phyloP scores from a whole-genome alignment of 2,888 invertebrate genomes.

The Lithophane ornitopus region DNA sequence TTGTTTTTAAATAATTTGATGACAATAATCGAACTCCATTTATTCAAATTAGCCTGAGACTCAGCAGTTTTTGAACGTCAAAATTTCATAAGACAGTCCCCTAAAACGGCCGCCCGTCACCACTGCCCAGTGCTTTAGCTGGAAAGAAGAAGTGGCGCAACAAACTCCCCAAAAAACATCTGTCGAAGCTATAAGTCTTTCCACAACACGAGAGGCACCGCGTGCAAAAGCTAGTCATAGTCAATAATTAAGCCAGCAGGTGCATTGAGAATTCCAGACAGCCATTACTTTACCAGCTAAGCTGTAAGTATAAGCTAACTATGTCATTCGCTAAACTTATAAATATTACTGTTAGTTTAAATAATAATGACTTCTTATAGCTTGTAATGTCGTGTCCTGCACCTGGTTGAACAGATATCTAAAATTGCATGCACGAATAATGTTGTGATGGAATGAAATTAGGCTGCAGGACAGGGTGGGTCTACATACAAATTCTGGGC shows the following conservation, averaged over 20 bases:
- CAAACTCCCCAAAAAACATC: not conserved
- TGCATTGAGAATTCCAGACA: conserved; percentile 34
- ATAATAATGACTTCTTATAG: conserved; percentile 38
- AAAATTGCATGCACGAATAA: not conserved
- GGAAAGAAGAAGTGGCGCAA: not conserved
- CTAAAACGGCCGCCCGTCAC: not conserved
- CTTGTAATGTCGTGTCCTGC: conserved; percentile 1
- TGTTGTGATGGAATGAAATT: not conserved
- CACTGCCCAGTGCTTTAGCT: not conserved
- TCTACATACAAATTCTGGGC: too few relatives aligned
- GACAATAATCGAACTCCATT: not conserved
- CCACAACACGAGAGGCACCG: not conserved
- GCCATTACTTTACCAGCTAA: conserved; percentile 24
- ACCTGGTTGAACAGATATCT: conserved; percentile 8
- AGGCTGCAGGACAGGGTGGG: too few relatives aligned
- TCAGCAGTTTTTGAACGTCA: not conserved
- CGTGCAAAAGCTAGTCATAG: too few relatives aligned
- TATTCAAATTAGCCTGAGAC: not conserved
- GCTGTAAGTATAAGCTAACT: conserved; percentile 27
- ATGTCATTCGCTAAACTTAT: conserved; percentile 50
- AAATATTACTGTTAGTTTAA: conserved; percentile 43
- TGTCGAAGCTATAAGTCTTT: not conserved
- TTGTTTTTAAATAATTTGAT: not conserved
- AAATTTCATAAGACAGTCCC: not conserved
- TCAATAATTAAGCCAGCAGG: conserved; percentile 2